These are phyloP conservation scores for Teleogryllus occipitalis DNA, from an alignment of 1,140 invertebrate species.

Conservation along the genomic window DNA sequence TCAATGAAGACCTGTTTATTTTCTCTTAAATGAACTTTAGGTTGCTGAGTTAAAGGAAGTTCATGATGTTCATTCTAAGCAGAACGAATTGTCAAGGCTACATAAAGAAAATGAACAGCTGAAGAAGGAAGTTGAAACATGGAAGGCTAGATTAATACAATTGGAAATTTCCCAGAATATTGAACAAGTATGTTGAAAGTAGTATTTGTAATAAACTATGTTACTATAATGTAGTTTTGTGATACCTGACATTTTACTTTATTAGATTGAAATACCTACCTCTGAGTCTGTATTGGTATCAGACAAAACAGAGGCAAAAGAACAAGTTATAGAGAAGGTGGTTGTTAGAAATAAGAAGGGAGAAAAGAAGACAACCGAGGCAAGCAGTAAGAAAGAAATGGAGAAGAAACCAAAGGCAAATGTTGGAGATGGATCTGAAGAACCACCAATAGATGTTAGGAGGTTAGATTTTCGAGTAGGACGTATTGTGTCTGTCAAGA, in stretches of 20 bases:
- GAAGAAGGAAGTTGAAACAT: conserved; percentile 18
- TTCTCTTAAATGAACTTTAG: not conserved
- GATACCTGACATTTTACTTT: too few relatives aligned
- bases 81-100: not conserved
- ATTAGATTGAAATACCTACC: too few relatives aligned
- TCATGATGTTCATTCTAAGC: not conserved
- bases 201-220: too few relatives aligned
- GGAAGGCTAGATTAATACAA: conserved; percentile 18
- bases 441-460: conserved; percentile 17
- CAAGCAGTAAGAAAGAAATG: conserved; percentile 13
- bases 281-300: too few relatives aligned
- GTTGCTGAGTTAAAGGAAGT: conserved; percentile 15
- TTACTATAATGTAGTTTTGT: too few relatives aligned
- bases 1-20: not conserved
- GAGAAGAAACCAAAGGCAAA: conserved; percentile 10
- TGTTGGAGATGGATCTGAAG: conserved; percentile 10
- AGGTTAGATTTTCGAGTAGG: conserved; percentile 86
- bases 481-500: conserved; percentile 81
- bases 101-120: conserved; percentile 18
- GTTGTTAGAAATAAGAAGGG: not conserved
- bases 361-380: conserved; percentile 10
- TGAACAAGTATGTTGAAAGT: conserved; percentile 9
- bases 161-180: conserved; percentile 15
- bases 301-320: too few relatives aligned
- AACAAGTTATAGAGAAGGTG: not conserved